Conservation (phyloP, 2,888 invertebrate genomes). For the Aphodius granarius region DNA sequence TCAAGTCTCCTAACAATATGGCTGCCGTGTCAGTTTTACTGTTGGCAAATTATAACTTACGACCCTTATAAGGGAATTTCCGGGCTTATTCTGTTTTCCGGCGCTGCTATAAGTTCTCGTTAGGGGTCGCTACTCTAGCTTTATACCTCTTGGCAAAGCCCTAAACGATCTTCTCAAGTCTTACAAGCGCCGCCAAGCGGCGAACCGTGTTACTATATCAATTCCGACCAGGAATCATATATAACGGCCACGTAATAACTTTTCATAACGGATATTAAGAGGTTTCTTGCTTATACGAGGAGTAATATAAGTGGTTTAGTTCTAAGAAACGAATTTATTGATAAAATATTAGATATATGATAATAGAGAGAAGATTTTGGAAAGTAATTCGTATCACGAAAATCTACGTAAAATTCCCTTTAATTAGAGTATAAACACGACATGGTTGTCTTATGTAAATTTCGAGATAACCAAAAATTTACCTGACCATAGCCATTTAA, state of each 20-base stretch:
- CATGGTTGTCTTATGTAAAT: too few relatives aligned
- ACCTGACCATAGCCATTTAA: too few relatives aligned
- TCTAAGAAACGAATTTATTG: background rate
- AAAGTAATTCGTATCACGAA: too few relatives aligned
- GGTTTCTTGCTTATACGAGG: background rate
- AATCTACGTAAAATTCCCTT: too few relatives aligned
- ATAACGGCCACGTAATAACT: background rate
- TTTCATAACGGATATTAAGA: background rate
- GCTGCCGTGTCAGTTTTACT: constrained; percentile 50
- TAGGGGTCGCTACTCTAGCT: constrained; percentile 24
- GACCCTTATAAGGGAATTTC: constrained; percentile 50
- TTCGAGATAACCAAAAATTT: too few relatives aligned
- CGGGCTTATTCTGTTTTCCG: constrained; percentile 39
- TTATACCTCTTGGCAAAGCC: background rate
- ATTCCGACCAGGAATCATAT: background rate
- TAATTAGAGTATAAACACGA: too few relatives aligned
- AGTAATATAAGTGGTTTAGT: background rate
- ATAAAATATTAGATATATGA: background rate
- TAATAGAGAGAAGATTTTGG: too few relatives aligned
- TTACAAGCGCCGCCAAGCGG: background rate
- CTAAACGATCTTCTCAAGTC: background rate
- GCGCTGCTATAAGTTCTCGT: constrained; percentile 35
- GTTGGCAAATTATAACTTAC: constrained; percentile 52
- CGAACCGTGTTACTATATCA: background rate
- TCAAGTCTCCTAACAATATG: constrained; percentile 49